Conservation (phyloP, 1,140 invertebrate genomes). For the Caerostris extrusa region DNA sequence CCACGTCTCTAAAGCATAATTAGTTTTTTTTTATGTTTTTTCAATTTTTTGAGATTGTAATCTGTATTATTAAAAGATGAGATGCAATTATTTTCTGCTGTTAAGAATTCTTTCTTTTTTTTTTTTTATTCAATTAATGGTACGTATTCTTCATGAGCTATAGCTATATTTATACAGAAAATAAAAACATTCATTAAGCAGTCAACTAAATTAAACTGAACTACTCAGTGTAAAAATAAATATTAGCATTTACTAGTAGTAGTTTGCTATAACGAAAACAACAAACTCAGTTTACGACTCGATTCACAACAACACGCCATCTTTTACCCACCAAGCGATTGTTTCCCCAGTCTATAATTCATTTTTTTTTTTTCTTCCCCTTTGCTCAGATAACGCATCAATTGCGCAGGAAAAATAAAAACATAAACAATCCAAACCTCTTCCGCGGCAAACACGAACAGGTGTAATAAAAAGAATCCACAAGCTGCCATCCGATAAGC, state of each 20-base stretch:
- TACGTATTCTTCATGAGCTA: too few relatives aligned
- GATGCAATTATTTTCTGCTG: too few relatives aligned
- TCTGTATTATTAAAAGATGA: too few relatives aligned
- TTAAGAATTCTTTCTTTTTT: too few relatives aligned
- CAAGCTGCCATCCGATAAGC: not conserved
- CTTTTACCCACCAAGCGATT: not conserved
- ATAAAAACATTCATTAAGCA: too few relatives aligned
- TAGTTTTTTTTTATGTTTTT: too few relatives aligned
- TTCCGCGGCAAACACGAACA: not conserved
- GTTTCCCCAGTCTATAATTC: not conserved
- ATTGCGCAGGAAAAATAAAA: not conserved
- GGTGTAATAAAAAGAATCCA: slow-evolving; percentile 8
- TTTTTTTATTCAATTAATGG: too few relatives aligned
- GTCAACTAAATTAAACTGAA: too few relatives aligned
- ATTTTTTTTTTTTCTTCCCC: not conserved
- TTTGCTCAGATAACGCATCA: not conserved
- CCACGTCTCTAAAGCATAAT: too few relatives aligned
- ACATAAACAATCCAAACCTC: not conserved
- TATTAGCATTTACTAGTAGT: not conserved
- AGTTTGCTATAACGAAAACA: not conserved
- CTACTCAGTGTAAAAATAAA: too few relatives aligned
- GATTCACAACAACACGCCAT: not conserved
- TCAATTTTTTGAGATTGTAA: too few relatives aligned
- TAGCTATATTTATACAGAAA: too few relatives aligned
- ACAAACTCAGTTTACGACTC: not conserved